A percentile compares a stretch with the other conserved stretches of the same genome.
Conservation (phyloP, 1,140 invertebrate species). For the Steinernema feltiae region DNA sequence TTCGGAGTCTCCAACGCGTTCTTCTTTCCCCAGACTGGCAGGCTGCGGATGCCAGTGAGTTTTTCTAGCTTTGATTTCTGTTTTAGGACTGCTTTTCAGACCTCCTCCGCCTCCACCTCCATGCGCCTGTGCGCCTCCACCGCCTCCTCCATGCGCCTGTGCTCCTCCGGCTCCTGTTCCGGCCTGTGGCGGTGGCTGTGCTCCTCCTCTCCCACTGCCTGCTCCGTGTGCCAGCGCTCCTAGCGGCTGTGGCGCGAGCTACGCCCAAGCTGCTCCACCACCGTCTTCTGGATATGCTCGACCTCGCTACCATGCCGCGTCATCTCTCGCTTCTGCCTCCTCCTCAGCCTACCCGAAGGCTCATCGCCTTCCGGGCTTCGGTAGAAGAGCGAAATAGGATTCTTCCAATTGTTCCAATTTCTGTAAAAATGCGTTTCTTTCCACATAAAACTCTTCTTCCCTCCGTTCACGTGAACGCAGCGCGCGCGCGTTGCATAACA, state of each 20-base stretch:
- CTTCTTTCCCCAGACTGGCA: neutral
- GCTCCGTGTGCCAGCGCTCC: neutral
- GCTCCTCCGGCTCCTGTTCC: too few species aligned
- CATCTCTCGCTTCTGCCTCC: too few species aligned
- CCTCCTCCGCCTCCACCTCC: conserved; percentile 7
- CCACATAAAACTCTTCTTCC: too few species aligned
- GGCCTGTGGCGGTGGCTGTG: neutral
- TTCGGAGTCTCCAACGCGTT: too few species aligned
- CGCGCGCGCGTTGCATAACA: neutral
- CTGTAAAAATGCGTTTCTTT: neutral
- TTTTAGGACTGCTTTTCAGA: neutral
- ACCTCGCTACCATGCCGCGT: too few species aligned
- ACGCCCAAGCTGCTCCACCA: neutral
- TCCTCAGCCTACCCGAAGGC: too few species aligned
- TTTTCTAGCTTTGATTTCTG: neutral
- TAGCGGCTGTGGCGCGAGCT: neutral
- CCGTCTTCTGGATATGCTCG: too few species aligned
- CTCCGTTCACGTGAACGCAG: neutral
- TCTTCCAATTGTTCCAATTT: too few species aligned
- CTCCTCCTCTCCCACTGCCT: neutral
- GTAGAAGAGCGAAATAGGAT: too few species aligned
- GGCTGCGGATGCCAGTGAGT: neutral
- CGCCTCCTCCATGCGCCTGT: too few species aligned
- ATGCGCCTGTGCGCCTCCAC: too few species aligned
- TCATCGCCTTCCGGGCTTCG: too few species aligned